Evolutionary conservation across 2,888 invertebrate genomes (phyloP).

Genomic region (Anoncus sp.): DNA sequence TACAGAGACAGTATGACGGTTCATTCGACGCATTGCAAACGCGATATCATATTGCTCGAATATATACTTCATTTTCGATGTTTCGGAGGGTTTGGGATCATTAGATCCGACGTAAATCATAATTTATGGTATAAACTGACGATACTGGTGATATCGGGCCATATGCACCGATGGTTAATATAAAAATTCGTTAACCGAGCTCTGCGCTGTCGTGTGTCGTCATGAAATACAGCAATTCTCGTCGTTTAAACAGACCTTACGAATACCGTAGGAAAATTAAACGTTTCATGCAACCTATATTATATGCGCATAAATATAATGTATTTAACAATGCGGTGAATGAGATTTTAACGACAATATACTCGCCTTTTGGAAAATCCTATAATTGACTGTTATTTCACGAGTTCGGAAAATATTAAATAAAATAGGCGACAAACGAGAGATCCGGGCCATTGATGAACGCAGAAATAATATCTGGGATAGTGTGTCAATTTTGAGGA

Average conservation of each 20-base stretch:
- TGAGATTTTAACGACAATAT: slow-evolving; percentile 39
- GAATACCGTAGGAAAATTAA: slow-evolving; percentile 24
- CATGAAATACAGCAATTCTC: slow-evolving; percentile 36
- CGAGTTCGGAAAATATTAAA: slow-evolving; percentile 27
- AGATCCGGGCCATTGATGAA: slow-evolving; percentile 2
- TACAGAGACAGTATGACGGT: slow-evolving; percentile 29
- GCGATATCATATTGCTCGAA: slow-evolving; percentile 50
- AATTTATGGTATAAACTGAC: slow-evolving; percentile 38
- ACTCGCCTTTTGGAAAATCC: slow-evolving; percentile 21
- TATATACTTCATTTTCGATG: slow-evolving; percentile 44
- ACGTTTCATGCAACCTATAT: background rate
- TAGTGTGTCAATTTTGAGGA: slow-evolving; percentile 47
- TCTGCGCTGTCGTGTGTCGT: slow-evolving; percentile 9
- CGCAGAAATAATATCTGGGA: slow-evolving; percentile 36
- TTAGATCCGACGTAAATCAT: slow-evolving; percentile 54
- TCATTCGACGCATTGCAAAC: slow-evolving; percentile 33
- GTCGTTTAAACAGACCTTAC: background rate
- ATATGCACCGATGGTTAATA: slow-evolving; percentile 2
- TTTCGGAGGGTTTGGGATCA: slow-evolving; percentile 27
- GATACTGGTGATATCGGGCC: background rate
- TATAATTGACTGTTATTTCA: slow-evolving; percentile 35
- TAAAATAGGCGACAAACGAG: slow-evolving; percentile 24
- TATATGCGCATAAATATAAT: background rate
- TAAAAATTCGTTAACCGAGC: background rate
- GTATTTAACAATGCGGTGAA: background rate